Base-by-base conservation (phyloP, 2,888 invertebrate species). In the Brenthis hecate region DNA sequence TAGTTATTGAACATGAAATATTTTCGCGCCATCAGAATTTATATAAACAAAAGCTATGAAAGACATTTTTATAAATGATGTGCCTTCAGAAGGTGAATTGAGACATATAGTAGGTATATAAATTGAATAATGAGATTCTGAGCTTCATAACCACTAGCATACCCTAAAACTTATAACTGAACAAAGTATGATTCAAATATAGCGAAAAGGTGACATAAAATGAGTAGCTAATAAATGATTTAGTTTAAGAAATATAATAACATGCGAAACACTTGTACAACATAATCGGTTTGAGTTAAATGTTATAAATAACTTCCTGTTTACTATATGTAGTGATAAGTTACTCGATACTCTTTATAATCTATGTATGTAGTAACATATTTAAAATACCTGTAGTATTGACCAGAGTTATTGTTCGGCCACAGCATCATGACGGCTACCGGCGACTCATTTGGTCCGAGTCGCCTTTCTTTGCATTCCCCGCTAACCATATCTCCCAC, bases 401-500 rank as follows among this genome's bases (percentile, higher is more conserved):
- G 92, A 72, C 94, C 94, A 1, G 94, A 94, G 66, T 94, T 93
- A 79, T 94, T 94, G 80, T 94, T 95, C 69, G 97, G 97, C 97
- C 97, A 97, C 56, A 97, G 91, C 82, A 96, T 92, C 96, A 96
- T 97, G 72, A 96, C 94, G 55, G 96, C 96, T 51, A 97, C 96
- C 5, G 97, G 97, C 81, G 96, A 96, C 85, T 97, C 97, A 76
- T 94, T 94, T 53, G 96, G 94, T 14, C 97, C 97, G 69, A 99
- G 94, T 73, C 98, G 94, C 73, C 98, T 93, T 91, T 98, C 98
- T 84, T 98, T 99, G 88, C 98, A 98, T 85, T 98, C 97, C 53
- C 98, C 98, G 68, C 97, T 98, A 77, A 96, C 95, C 74, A 96
- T 95, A 86, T 96, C 96, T 70, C 97, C 97, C 79, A 97, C 96